Evolutionary conservation across 2,113 vertebrate genomes (phyloP).

Genomic region (Pollachius pollachius): DNA sequence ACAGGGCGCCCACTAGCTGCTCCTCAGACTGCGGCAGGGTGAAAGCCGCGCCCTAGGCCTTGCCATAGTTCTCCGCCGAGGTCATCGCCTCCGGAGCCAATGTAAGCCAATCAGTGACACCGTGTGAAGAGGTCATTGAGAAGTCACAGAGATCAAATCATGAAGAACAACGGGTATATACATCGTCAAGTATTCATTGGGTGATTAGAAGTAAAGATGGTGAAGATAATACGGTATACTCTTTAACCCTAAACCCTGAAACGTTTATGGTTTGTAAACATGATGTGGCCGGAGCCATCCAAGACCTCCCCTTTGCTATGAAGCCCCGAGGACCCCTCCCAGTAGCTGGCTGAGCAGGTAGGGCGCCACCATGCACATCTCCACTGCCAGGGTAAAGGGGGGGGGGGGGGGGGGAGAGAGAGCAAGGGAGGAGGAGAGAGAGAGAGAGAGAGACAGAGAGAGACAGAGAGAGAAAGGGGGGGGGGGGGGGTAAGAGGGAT

Average conservation of each 20-base stretch:
- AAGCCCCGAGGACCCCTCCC: conserved; percentile 66
- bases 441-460: background rate
- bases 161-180: too few species aligned
- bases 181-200: too few species aligned
- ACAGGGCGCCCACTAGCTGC: conserved; percentile 53
- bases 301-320: conserved; percentile 63
- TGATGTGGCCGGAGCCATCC: too few species aligned
- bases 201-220: too few species aligned
- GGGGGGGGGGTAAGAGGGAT: too few species aligned
- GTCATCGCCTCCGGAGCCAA: conserved; percentile 48
- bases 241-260: too few species aligned
- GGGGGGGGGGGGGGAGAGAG: conserved; percentile 58
- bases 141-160: background rate
- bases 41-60: conserved; percentile 63
- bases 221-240: too few species aligned
- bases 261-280: too few species aligned
- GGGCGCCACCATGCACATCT: conserved; percentile 53
- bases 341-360: conserved; percentile 61
- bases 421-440: background rate
- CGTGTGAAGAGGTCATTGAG: background rate
- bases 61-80: conserved; percentile 41
- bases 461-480: too few species aligned
- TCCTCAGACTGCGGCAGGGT: conserved; percentile 44
- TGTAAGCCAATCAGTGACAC: too few species aligned
- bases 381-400: conserved; percentile 65